phyloP scores from a whole-genome alignment of 1,140 invertebrate species.

The Sycophila sp. region DNA sequence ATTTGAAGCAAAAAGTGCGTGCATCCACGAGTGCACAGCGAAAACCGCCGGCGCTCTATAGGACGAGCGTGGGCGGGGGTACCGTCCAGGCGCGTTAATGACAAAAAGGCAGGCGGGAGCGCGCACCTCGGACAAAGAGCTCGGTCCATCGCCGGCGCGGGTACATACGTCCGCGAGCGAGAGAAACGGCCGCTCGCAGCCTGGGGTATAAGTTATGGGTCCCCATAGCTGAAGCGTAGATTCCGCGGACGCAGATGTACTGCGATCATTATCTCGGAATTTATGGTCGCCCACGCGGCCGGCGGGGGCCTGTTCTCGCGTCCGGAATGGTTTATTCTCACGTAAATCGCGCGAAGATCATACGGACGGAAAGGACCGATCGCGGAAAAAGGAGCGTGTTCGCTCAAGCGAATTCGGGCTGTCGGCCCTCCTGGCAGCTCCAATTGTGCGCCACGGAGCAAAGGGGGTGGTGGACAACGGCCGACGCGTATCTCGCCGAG shows the following conservation, averaged over 20 bases:
- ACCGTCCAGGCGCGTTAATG: slow-evolving; percentile 13
- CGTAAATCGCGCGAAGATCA: slow-evolving; percentile 36
- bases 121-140: neutral
- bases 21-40: neutral
- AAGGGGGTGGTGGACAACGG: too few species aligned
- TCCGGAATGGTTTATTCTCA: slow-evolving; percentile 33
- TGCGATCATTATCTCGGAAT: slow-evolving; percentile 61
- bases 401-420: too few species aligned
- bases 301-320: slow-evolving; percentile 34
- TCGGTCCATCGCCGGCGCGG: slow-evolving; percentile 22
- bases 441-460: too few species aligned
- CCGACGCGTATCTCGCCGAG: too few species aligned
- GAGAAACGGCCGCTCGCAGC: slow-evolving; percentile 38
- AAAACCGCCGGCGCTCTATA: too few species aligned
- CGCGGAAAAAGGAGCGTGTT: neutral
- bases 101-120: slow-evolving; percentile 21
- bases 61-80: neutral
- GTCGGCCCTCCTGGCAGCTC: too few species aligned
- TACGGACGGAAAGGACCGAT: neutral
- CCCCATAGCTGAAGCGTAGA: slow-evolving; percentile 60
- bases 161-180: slow-evolving; percentile 37
- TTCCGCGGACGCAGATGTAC: slow-evolving; percentile 60
- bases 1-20: slow-evolving; percentile 11
- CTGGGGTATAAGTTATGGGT: slow-evolving; percentile 61
- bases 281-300: slow-evolving; percentile 45